Base-by-base conservation (phyloP, 2,888 invertebrate species). In the Neoscelio sp. region DNA sequence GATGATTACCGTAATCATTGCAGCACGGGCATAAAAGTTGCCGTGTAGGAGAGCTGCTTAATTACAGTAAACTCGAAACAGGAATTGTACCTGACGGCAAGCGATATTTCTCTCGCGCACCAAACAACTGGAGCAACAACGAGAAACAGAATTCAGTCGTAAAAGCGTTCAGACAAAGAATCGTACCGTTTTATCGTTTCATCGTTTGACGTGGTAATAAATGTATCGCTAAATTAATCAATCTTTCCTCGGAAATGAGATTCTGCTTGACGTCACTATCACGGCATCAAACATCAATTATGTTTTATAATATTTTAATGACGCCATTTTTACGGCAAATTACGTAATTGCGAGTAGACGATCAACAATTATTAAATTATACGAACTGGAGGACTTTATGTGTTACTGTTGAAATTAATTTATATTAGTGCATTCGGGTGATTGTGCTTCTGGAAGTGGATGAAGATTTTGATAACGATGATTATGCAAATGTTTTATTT, bases 181-280 rank as follows among this genome's bases (percentile, higher is more conserved):
- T 77, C 70, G 33, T 70, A 50, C 64, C 65, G 64, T 64, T 77
- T 77, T 70, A 65, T 70, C 77, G 48, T 68, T 64, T 38, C 67
- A 67, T 62, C 67, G 28, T 75, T 67, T 50, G 46, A 52, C 46
- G 42, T 13, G 30, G 52, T 76, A 76, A 76, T 76, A 67, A 70
- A 76, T 70, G 76, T 70, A 76, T 76, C 70, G 56, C 76, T 76
- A 68, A 76, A 76, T 76, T 76, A 76, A 76, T 76, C 75, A 76
- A 42, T 76, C 54, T 56, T 54, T 40, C 26, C 44, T 46, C 23
- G 48, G 46, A 62, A 76, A 68, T 30, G 17, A 67, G 60, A 67
- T 44, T 38, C 17, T 46, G 58, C 56, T 64, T 30, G 48, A 18
- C 18, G 30, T 20, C 13, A 15, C 54, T 20, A 44, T 52, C 40